Percentiles rank a stretch among this genome's conserved stretches.
Conservation (phyloP, 2,113 vertebrate genomes). For the Glareola pratincola region DNA sequence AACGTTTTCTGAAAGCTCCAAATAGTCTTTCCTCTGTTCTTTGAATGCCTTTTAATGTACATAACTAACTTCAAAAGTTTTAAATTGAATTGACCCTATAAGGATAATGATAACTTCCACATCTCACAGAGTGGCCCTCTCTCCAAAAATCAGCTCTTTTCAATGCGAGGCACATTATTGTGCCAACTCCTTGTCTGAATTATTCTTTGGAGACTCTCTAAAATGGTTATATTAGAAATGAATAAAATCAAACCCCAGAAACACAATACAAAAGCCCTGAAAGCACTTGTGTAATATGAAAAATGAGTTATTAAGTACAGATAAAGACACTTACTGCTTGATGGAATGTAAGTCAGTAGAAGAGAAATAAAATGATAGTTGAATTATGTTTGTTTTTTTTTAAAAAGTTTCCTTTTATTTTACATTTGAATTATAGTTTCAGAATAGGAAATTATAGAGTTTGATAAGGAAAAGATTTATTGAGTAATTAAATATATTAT, state of each 20-base stretch:
- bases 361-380: neutral
- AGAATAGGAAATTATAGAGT: neutral
- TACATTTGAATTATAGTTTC: neutral
- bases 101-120: neutral
- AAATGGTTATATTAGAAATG: neutral
- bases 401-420: neutral
- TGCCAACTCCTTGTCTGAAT: neutral
- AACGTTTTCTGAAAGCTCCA: neutral
- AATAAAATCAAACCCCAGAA: neutral
- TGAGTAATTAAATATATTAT: neutral
- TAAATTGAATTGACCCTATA: neutral
- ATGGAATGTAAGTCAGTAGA: neutral
- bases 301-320: neutral
- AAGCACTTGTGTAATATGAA: neutral
- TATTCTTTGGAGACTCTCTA: neutral
- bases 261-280: neutral
- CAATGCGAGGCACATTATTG: neutral
- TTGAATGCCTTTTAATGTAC: neutral
- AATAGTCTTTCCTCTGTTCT: neutral
- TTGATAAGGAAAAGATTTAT: neutral
- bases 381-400: neutral
- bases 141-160: neutral
- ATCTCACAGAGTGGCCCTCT: neutral
- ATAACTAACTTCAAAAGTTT: neutral
- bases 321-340: neutral